Percentiles rank a stretch among this genome's conserved stretches.
Evolutionary conservation across 2,888 invertebrate species (phyloP).

Genomic region (Linnaemya vulpina): DNA sequence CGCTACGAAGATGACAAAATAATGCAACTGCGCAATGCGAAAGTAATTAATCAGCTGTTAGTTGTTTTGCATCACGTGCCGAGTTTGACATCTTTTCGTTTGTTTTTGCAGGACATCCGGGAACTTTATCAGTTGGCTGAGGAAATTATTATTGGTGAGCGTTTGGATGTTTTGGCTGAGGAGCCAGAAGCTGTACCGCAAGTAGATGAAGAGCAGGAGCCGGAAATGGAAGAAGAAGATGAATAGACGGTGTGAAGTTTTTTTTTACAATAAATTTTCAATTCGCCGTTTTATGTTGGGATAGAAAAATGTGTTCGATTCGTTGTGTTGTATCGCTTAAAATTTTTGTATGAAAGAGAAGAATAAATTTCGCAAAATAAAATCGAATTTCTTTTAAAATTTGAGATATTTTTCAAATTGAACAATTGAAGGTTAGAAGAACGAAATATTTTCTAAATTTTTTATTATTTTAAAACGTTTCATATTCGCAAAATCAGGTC

Average conservation of each 20-base stretch:
- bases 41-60: slow-evolving; percentile 81
- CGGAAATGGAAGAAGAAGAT: neutral
- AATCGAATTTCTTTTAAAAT: no score
- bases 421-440: no score
- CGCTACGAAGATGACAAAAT: slow-evolving; percentile 85
- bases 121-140: slow-evolving; percentile 86
- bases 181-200: slow-evolving; percentile 69
- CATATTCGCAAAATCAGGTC: no score
- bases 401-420: no score
- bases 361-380: no score
- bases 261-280: neutral
- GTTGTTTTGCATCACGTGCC: neutral
- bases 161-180: slow-evolving; percentile 70
- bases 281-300: no score
- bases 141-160: slow-evolving; percentile 84
- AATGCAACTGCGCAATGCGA: slow-evolving; percentile 83
- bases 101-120: slow-evolving; percentile 84
- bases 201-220: slow-evolving; percentile 68
- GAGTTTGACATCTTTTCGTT: neutral
- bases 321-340: no score
- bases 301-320: no score
- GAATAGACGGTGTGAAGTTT: neutral
- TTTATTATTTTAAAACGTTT: no score
- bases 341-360: no score
- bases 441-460: no score